Evolutionary conservation across 2,888 invertebrate genomes (phyloP).

Genomic region (Entomobrya proxima): DNA sequence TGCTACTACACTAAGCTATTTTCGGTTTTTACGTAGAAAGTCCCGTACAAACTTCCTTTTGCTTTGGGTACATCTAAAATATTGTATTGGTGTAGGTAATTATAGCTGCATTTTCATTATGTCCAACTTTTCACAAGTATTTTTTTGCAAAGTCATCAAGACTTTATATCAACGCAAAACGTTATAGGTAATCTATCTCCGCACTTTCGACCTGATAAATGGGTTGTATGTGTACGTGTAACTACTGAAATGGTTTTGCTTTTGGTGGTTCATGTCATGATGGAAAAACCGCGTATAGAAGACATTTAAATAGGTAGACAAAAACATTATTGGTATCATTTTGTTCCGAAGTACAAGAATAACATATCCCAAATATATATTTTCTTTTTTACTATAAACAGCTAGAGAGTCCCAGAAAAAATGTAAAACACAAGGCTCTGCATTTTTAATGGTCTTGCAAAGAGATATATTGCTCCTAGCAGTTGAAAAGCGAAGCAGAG

Average conservation of each 20-base stretch:
- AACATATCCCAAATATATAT: slow-evolving; percentile 31
- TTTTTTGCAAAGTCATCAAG: no score
- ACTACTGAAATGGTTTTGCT: no score
- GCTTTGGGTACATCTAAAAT: no score
- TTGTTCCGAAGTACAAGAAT: slow-evolving; percentile 42
- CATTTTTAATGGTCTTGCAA: slow-evolving; percentile 22
- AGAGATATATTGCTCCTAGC: background rate
- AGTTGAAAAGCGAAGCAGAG: background rate
- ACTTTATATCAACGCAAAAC: no score
- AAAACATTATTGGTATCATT: background rate
- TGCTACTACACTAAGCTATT: slow-evolving; percentile 9
- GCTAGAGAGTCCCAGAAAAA: background rate
- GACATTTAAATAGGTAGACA: slow-evolving; percentile 5
- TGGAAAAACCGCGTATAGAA: background rate
- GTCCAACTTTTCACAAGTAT: no score
- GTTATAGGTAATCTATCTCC: no score
- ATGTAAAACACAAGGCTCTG: background rate
- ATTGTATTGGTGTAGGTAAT: no score
- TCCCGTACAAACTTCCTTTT: no score
- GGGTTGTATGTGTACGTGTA: no score
- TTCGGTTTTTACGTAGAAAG: slow-evolving; percentile 2
- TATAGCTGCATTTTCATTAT: no score
- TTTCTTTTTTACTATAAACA: slow-evolving; percentile 7
- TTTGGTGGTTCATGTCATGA: no score
- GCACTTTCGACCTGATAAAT: no score